Percentiles rank a stretch among this genome's conserved stretches.
These are phyloP conservation scores for Cephus runcator DNA, from an alignment of 2,888 invertebrate genomes.

Conservation along the genomic window DNA sequence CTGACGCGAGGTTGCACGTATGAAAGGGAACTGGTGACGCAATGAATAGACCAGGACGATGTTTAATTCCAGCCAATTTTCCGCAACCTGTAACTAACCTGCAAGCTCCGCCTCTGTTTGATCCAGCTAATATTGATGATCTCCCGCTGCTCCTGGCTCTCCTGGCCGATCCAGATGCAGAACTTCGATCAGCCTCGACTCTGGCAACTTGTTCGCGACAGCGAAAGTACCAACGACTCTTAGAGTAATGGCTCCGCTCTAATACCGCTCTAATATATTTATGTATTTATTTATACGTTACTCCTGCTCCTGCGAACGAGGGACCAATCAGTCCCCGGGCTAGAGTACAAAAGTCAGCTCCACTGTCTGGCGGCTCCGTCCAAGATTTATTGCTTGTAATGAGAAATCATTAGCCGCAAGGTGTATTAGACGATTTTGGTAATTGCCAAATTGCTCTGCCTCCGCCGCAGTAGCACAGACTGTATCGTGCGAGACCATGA, in stretches of 20 bases:
- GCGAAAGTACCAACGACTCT: background rate
- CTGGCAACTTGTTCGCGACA: background rate
- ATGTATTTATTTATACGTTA: constrained; percentile 44
- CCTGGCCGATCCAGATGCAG: background rate
- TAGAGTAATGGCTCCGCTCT: background rate
- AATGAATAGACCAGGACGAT: constrained; percentile 24
- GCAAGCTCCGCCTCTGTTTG: background rate
- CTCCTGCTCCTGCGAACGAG: constrained; percentile 31
- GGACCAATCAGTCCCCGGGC: constrained; percentile 42
- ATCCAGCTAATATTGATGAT: background rate
- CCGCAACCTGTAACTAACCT: background rate
- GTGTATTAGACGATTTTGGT: constrained; percentile 64
- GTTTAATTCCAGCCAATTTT: constrained; percentile 28
- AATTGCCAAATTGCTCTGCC: constrained; percentile 59
- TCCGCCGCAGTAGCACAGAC: constrained; percentile 24
- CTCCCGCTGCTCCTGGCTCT: background rate
- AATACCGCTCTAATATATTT: constrained; percentile 34
- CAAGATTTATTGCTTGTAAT: constrained; percentile 65
- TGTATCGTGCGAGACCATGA: background rate
- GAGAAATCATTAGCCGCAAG: constrained; percentile 64
- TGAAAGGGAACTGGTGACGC: constrained; percentile 9
- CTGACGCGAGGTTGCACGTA: background rate
- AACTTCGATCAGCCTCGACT: background rate
- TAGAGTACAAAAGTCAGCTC: constrained; percentile 16
- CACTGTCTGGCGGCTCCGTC: constrained; percentile 18